Percentiles rank a stretch among this genome's conserved stretches.
phyloP scores from a whole-genome alignment of 1,140 invertebrate species.

The Procambarus clarkii region DNA sequence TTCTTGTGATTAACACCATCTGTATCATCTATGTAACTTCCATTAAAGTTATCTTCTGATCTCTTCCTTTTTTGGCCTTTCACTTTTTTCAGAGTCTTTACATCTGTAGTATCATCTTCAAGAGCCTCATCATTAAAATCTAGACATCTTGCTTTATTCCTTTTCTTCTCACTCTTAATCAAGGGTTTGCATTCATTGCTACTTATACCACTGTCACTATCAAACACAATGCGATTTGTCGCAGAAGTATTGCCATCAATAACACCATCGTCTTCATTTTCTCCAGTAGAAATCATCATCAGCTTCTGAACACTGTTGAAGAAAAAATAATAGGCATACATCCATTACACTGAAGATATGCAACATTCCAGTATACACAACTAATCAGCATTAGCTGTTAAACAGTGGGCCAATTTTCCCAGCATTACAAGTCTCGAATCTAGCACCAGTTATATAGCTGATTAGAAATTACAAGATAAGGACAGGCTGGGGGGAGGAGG shows the following conservation, averaged over 20 bases:
- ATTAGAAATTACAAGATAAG: too few species aligned
- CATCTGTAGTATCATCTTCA: not conserved
- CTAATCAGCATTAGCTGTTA: too few species aligned
- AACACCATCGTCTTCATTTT: not conserved
- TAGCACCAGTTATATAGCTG: too few species aligned
- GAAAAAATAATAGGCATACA: not conserved
- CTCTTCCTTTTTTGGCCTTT: not conserved
- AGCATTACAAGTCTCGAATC: too few species aligned
- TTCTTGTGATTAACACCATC: not conserved
- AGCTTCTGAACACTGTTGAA: slow-evolving; percentile 16
- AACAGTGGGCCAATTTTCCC: too few species aligned
- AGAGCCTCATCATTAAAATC: too few species aligned
- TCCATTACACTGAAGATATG: not conserved
- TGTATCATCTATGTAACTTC: not conserved
- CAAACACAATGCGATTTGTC: not conserved
- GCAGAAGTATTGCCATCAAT: not conserved
- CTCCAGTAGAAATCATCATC: not conserved
- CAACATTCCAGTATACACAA: not conserved
- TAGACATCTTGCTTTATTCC: not conserved
- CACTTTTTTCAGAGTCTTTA: not conserved
- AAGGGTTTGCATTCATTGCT: not conserved
- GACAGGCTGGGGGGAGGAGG: too few species aligned
- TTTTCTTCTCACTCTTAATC: not conserved
- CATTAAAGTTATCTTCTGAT: not conserved
- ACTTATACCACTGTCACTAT: slow-evolving; percentile 43